Percentiles rank a stretch among this genome's conserved stretches.
Conservation (phyloP, 2,888 invertebrate species). For the Gandaritis pyraliata region DNA sequence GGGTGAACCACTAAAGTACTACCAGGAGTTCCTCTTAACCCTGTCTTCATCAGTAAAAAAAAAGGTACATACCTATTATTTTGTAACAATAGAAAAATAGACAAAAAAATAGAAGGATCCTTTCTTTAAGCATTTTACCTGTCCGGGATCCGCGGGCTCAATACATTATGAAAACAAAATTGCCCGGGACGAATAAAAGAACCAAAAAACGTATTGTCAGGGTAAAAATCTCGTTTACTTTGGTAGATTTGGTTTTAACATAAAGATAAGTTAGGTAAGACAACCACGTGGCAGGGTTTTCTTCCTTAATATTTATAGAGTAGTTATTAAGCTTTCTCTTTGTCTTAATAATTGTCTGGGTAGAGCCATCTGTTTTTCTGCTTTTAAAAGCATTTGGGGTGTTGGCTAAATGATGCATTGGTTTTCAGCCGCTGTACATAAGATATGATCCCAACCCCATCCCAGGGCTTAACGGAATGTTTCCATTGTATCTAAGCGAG, state of each 20-base stretch:
- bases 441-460: conserved; percentile 75
- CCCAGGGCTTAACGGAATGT: conserved; percentile 70
- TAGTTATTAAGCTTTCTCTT: conserved; percentile 12
- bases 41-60: conserved; percentile 64
- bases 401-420: conserved; percentile 38
- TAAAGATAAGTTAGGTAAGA: conserved; percentile 29
- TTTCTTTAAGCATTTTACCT: conserved; percentile 31
- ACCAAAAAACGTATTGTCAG: conserved; percentile 48
- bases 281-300: conserved; percentile 18
- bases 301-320: conserved; percentile 22
- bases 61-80: conserved; percentile 50
- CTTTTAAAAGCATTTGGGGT: no score
- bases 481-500: conserved; percentile 72
- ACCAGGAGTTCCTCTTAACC: conserved; percentile 74
- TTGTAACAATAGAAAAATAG: conserved; percentile 19
- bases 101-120: conserved; percentile 26
- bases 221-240: conserved; percentile 52
- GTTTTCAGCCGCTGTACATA: conserved; percentile 74
- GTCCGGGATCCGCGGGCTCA: conserved; percentile 40
- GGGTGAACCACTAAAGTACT: conserved; percentile 69
- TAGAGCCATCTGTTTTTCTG: conserved; percentile 25
- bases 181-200: conserved; percentile 46
- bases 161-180: conserved; percentile 49
- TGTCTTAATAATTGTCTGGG: conserved; percentile 23
- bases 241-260: conserved; percentile 49